Evolutionary conservation across 2,888 invertebrate genomes (phyloP).

Genomic region (Pecten maximus): DNA sequence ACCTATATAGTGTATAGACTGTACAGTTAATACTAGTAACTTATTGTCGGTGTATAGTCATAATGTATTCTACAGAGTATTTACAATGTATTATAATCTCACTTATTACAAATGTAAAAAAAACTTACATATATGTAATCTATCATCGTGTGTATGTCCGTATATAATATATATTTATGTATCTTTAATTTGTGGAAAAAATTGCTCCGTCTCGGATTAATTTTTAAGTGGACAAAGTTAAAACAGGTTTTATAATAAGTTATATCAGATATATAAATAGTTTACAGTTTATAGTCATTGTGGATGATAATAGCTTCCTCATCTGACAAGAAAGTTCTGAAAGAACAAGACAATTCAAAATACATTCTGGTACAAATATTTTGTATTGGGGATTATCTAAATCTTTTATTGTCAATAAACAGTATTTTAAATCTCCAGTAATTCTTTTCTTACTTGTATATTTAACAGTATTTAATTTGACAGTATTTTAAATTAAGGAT

Average conservation of each 20-base stretch:
- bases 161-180: background rate
- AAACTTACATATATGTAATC: background rate
- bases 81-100: background rate
- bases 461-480: background rate
- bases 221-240: background rate
- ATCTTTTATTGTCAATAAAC: background rate
- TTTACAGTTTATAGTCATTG: background rate
- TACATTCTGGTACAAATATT: background rate
- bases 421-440: background rate
- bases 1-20: background rate
- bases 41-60: conserved; percentile 5
- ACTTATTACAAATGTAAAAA: background rate
- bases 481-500: background rate
- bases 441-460: background rate
- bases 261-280: background rate
- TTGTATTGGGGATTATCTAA: background rate
- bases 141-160: background rate
- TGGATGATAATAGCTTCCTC: background rate
- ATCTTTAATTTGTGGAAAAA: background rate
- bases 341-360: background rate
- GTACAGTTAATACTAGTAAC: conserved; percentile 24
- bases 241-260: background rate
- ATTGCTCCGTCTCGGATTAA: background rate
- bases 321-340: background rate
- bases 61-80: background rate